Percentiles rank a stretch among this genome's conserved stretches.
phyloP scores from a whole-genome alignment of 2,113 vertebrate species.

The Epinephelus lanceolatus region DNA sequence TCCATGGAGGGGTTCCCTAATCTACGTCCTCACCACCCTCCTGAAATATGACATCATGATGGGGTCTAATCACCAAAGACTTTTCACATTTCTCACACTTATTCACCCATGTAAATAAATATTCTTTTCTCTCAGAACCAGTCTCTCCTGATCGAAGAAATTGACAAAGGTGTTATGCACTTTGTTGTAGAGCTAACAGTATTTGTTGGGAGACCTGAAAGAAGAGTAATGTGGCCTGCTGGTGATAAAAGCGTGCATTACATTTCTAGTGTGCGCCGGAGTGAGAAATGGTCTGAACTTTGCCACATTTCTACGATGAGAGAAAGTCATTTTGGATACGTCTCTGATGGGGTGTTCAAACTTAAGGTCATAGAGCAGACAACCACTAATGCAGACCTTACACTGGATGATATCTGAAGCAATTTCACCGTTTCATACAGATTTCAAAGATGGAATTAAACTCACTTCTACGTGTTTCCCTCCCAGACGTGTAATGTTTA shows the following conservation, averaged over 20 bases:
- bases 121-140: no score
- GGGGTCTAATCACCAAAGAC: no score
- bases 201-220: not conserved
- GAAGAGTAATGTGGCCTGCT: not conserved
- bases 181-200: no score
- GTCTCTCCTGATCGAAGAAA: no score
- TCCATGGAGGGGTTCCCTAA: no score
- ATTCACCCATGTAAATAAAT: no score
- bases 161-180: no score
- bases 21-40: no score
- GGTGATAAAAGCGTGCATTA: constrained; percentile 6
- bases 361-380: constrained; percentile 16
- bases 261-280: not conserved
- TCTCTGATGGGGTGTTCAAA: constrained; percentile 12
- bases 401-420: not conserved
- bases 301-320: constrained; percentile 7
- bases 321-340: constrained; percentile 19
- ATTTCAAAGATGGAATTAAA: not conserved
- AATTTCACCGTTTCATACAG: constrained; percentile 1
- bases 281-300: constrained; percentile 22
- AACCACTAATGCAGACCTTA: constrained; percentile 4
- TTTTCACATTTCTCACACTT: no score
- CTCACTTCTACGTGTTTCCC: not conserved
- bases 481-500: not conserved
- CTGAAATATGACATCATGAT: no score